Percentiles rank a stretch among this genome's conserved stretches.
Evolutionary conservation across 2,113 vertebrate genomes (phyloP).

Genomic region (Zosterops hypoxanthus): DNA sequence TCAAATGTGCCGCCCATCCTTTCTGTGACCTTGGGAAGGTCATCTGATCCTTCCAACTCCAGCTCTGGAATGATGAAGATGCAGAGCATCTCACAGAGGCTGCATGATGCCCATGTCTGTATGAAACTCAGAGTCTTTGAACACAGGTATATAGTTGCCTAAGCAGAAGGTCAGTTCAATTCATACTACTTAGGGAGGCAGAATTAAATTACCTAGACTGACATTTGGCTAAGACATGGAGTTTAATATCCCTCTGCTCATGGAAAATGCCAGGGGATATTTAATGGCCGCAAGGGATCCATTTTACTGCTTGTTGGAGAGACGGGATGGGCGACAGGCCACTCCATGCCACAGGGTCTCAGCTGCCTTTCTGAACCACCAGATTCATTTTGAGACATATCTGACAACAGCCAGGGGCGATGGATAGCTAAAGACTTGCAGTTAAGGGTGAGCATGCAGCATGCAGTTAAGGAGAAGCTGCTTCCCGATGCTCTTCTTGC

Average conservation of each 20-base stretch:
- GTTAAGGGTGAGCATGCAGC: fast-evolving
- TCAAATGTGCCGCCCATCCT: not conserved
- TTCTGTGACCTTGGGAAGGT: not conserved
- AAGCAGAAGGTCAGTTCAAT: constrained; percentile 66
- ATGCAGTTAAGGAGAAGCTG: not conserved
- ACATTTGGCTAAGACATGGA: constrained; percentile 66
- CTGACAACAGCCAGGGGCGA: not conserved
- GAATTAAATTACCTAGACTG: constrained; percentile 67
- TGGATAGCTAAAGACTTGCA: not conserved
- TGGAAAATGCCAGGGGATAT: constrained; percentile 62
- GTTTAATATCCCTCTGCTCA: constrained; percentile 61
- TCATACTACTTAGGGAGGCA: constrained; percentile 60
- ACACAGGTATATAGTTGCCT: constrained; percentile 29
- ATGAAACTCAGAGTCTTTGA: not conserved
- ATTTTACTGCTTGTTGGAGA: not conserved
- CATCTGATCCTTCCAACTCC: not conserved
- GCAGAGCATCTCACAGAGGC: not conserved
- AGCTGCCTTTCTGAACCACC: not conserved
- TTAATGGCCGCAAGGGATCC: constrained; percentile 21
- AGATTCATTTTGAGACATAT: not conserved
- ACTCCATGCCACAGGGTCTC: not conserved
- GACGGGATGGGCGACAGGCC: fast-evolving
- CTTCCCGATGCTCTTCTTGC: not conserved
- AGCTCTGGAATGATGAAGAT: fast-evolving
- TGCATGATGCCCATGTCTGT: not conserved